Base-by-base conservation (phyloP, 2,888 invertebrate genomes). In the Macaria liturata region DNA sequence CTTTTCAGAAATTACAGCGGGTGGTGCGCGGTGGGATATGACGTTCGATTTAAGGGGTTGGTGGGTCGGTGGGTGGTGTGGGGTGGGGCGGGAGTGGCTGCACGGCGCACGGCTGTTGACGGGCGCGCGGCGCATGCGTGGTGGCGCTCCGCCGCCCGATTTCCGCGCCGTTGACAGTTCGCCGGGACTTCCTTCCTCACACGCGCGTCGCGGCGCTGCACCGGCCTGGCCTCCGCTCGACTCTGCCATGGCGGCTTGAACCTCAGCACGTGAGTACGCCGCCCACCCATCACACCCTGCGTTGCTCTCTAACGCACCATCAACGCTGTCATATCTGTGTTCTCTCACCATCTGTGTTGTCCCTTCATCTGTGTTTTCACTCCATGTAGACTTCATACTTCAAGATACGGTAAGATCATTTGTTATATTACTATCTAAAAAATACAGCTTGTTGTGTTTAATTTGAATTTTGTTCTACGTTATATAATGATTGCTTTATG, bases 101-200 rank as follows among this genome's bases (percentile, higher is more conserved):
- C 87, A 85, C 84, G 86, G 86, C 84, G 20, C 20, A 20, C 84
- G 88, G 90, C 91, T 91, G 91, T 91, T 91, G 88, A 91, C 91
- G 92, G 92, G 92, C 92, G 89, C 84, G 81, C 74, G 87, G 86
- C 93, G 92, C 92, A 74, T 88, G 92, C 92, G 92, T 85, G 67
- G 70, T 79, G 73, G 70, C 69, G 66, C 74, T 75, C 83, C 86
- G 86, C 86, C 88, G 93, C 92, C 93, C 93, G 89, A 84, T 89
- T 91, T 93, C 93, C 93, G 93, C 90, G 88, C 91, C 93, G 92
- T 91, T 93, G 93, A 93, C 93, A 93, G 93, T 93, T 92, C 92
- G 86, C 89, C 88, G 84, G 87, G 87, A 85, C 86, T 84, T 86
- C 88, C 86, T 90, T 92, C 92, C 93, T 88, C 86, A 87, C 78